Evolutionary conservation across 2,113 vertebrate species (phyloP), one percentile per base, ranked within the genome.

Genomic region (Syngnathoides biaculeatus): DNA sequence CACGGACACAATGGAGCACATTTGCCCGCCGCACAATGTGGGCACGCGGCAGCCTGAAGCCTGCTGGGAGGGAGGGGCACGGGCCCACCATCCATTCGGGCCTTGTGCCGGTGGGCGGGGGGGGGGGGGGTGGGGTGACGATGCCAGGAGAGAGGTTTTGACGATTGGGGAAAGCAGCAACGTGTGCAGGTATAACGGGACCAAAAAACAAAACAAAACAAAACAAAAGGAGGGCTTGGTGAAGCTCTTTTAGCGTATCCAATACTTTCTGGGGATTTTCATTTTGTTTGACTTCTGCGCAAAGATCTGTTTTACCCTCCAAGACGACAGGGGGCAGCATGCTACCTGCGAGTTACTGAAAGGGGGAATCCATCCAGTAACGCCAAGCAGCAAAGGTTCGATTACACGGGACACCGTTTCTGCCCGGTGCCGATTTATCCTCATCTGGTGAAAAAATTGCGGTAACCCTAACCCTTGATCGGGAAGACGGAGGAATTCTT

Each of bases 1-100:
- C 71, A 19, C 74, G 58, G 83, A 85, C 86, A 90, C 87, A 91
- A 87, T 90, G 79, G 87, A 81, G 82, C 88, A 88, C 83, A 86
- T 84, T 88, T 86, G 82, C 77, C 83, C 71, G 35, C 79, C 77
- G 85, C 81, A 88, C 84, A 90, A 87, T 87, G 78, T 68, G 78
- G 85, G 80, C 80, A 79, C 35, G 80, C 67, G 55, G 67, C 57
- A 59, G 81, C 71, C 63, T 68, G 64, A 70, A 65, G 80, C 64
- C 76, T 69, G 81, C 76, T 61, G 71, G 68, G 72, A 72, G 30
- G 30, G 35, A 8, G 59, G 39, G 22, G 39, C 22, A 8, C 20
- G 35, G 73, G 77, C 64, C 64, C 64, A 67, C n/a, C n/a, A n/a
- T n/a, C n/a, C 72, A 39, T 71, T 78, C 71, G 75, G 85, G 83